A percentile compares a stretch with the other conserved stretches of the same genome.
Evolutionary conservation across 2,797 vertebrate genomes (phyloP).

Genomic region (Hydrocynus forskahlii): DNA sequence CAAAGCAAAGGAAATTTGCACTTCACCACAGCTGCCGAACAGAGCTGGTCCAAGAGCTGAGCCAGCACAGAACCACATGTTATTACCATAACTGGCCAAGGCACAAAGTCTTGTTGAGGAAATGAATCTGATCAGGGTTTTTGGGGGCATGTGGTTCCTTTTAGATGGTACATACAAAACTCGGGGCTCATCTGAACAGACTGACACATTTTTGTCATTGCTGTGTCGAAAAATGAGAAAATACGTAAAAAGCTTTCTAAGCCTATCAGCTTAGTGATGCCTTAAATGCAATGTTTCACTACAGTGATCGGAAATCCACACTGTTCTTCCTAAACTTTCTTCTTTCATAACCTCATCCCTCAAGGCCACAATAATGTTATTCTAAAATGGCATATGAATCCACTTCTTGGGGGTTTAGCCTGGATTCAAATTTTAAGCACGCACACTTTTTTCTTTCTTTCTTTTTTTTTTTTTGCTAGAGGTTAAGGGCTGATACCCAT

Average conservation of each 20-base stretch:
- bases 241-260: constrained; percentile 1
- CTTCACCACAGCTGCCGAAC: constrained; percentile 61
- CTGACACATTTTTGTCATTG: constrained; percentile 52
- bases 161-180: constrained; percentile 58
- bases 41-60: constrained; percentile 51
- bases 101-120: constrained; percentile 69
- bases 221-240: constrained; percentile 20
- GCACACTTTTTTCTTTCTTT: background rate
- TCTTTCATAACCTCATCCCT: background rate
- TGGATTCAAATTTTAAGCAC: background rate
- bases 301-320: background rate
- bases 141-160: constrained; percentile 70
- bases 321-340: background rate
- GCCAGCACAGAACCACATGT: constrained; percentile 52
- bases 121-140: constrained; percentile 68
- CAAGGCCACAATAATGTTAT: background rate
- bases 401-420: background rate
- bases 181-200: constrained; percentile 59
- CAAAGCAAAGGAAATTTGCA: constrained; percentile 51
- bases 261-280: background rate
- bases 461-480: too few species aligned
- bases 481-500: background rate
- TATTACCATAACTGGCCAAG: constrained; percentile 68
- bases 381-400: background rate
- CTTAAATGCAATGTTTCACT: background rate